These are phyloP conservation scores for Panorpa germanica DNA, from an alignment of 2,888 invertebrate genomes.

Conservation along the genomic window DNA sequence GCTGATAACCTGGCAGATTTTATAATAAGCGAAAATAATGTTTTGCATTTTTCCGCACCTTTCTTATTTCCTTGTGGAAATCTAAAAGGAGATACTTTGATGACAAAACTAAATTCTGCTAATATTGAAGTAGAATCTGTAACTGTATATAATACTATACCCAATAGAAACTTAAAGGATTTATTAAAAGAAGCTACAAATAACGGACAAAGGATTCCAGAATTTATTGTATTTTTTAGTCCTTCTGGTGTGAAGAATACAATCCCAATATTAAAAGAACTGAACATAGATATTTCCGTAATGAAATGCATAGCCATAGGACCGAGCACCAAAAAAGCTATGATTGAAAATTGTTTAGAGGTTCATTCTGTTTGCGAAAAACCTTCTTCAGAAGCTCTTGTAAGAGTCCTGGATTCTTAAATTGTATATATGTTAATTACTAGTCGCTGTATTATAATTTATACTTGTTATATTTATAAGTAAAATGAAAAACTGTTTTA, in stretches of 20 bases:
- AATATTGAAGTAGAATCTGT: conserved; percentile 26
- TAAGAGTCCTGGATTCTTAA: conserved; percentile 24
- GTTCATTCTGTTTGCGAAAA: conserved; percentile 28
- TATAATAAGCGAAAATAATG: conserved; percentile 27
- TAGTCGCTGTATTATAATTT: too few relatives aligned
- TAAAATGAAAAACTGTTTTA: too few relatives aligned
- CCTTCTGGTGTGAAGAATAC: conserved; percentile 33
- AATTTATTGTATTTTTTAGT: conserved; percentile 35
- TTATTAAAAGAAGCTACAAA: conserved; percentile 22
- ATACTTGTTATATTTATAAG: too few relatives aligned
- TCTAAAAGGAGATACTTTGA: conserved; percentile 29
- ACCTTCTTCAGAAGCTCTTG: conserved; percentile 30
- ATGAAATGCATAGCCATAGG: conserved; percentile 34
- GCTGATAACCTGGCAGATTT: conserved; percentile 28
- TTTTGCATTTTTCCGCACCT: conserved; percentile 21
- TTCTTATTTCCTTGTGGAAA: conserved; percentile 36
- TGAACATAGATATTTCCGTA: conserved; percentile 17
- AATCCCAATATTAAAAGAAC: conserved; percentile 23
- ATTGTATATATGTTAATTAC: too few relatives aligned
- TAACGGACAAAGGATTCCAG: conserved; percentile 21
- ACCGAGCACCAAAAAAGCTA: conserved; percentile 31
- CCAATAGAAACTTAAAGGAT: conserved; percentile 25
- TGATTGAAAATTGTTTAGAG: conserved; percentile 23
- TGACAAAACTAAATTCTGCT: conserved; percentile 22
- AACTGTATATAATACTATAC: conserved; percentile 31